Percentiles rank a stretch among this genome's conserved stretches.
Conservation (phyloP, 2,797 vertebrate species). For the Xiphorhynchus erythropygius region DNA sequence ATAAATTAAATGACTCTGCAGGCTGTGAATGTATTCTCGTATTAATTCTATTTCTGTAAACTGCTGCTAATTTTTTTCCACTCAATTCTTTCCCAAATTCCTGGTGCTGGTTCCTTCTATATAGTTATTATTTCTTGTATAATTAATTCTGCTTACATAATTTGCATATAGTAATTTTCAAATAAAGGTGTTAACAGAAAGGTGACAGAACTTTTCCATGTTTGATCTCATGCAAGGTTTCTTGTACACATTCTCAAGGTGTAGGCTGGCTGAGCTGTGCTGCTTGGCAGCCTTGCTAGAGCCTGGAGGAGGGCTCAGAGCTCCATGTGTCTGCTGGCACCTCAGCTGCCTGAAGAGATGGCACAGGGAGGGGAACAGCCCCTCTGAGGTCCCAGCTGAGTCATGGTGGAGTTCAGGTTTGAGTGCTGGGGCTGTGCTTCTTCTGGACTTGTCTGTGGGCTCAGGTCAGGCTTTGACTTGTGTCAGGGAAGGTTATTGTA, state of each 20-base stretch:
- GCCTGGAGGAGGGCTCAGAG: not conserved
- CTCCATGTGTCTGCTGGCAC: not conserved
- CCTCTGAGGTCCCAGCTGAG: fast-evolving
- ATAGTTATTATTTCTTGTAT: not conserved
- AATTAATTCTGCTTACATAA: not conserved
- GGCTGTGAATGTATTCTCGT: not conserved
- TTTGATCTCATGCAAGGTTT: not conserved
- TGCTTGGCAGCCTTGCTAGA: not conserved
- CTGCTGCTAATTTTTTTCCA: not conserved
- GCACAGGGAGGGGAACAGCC: not conserved
- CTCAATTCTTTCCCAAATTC: not conserved
- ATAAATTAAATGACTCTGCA: not conserved
- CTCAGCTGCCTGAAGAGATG: not conserved
- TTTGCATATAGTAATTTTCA: not conserved
- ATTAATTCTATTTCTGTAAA: not conserved
- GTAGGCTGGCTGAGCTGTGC: not conserved
- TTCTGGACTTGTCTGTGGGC: not conserved
- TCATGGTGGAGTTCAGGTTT: not conserved
- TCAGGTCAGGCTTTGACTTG: not conserved
- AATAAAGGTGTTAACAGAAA: not conserved
- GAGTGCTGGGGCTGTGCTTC: not conserved
- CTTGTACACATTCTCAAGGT: fast-evolving
- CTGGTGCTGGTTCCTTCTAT: not conserved
- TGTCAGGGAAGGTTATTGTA: not conserved
- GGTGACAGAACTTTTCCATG: not conserved